A percentile compares a stretch with the other conserved stretches of the same genome.
Conservation (phyloP, 2,113 vertebrate species). For the Brienomyrus longianalis region DNA sequence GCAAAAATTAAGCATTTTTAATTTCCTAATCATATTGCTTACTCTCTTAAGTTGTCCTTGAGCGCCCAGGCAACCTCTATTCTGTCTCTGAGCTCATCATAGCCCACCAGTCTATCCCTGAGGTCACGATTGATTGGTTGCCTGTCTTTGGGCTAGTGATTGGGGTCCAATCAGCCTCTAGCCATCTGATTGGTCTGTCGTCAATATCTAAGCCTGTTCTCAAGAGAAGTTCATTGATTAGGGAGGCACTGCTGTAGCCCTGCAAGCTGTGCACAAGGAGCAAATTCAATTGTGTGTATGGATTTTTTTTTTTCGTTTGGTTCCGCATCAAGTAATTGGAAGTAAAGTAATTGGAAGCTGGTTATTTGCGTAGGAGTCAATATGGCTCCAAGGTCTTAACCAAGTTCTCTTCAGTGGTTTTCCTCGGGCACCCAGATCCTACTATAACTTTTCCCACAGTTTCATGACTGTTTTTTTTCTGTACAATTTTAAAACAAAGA, state of each 20-base stretch:
- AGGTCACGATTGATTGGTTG: neutral
- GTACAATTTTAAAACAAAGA: neutral
- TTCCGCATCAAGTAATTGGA: conserved; percentile 1
- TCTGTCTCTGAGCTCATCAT: neutral
- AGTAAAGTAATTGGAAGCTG: conserved; percentile 14
- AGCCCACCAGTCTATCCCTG: neutral
- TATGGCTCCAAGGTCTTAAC: neutral
- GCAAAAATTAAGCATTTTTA: neutral
- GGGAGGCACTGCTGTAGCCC: neutral
- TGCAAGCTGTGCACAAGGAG: conserved; percentile 5
- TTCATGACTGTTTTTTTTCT: neutral
- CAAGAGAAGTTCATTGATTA: conserved; percentile 2
- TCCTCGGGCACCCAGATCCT: neutral
- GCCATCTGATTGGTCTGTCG: neutral
- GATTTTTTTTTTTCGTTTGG: neutral
- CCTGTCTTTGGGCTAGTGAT: neutral
- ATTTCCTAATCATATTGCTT: neutral
- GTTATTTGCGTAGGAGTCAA: neutral
- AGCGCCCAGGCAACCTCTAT: neutral
- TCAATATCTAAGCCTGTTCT: conserved; percentile 11
- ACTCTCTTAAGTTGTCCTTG: neutral
- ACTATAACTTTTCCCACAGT: neutral
- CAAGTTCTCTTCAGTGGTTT: neutral
- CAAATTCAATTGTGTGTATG: conserved; percentile 4
- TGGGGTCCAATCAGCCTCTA: neutral